Percentiles rank a stretch among this genome's conserved stretches.
These are phyloP conservation scores for Mus pahari DNA, from an alignment of 2,113 vertebrate genomes.

Conservation along the genomic window DNA sequence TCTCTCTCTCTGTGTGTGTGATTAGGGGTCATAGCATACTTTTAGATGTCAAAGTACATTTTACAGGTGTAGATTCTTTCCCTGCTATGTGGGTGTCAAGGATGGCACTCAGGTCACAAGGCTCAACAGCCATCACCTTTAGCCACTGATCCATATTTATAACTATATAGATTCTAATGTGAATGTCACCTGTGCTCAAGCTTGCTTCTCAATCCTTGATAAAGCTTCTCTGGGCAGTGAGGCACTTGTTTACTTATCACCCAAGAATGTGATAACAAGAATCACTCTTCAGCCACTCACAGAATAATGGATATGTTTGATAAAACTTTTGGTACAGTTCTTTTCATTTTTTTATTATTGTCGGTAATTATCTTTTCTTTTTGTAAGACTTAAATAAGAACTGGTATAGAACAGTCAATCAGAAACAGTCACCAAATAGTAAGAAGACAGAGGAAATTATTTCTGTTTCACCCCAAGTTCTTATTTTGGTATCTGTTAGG, in stretches of 20 bases:
- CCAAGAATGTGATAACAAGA: background rate
- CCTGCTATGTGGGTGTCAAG: background rate
- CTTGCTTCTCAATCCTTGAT: background rate
- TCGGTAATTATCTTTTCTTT: background rate
- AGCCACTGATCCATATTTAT: background rate
- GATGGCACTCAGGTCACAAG: background rate
- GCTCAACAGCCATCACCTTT: background rate
- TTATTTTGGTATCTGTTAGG: background rate
- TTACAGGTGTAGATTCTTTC: background rate
- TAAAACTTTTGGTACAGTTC: background rate
- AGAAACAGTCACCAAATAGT: background rate
- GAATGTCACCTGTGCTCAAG: background rate
- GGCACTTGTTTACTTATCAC: background rate
- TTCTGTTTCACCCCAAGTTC: background rate
- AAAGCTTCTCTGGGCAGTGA: background rate
- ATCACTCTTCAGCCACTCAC: fast-evolving
- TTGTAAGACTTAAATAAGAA: background rate
- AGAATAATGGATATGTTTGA: background rate
- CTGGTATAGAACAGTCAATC: fast-evolving
- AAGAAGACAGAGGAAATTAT: background rate
- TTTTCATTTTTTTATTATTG: background rate
- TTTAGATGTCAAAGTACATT: background rate
- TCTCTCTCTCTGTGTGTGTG: background rate
- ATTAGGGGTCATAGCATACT: too few species aligned
- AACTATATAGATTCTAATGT: background rate